phyloP scores from a whole-genome alignment of 2,797 vertebrate genomes.

The Lagodon rhomboides region DNA sequence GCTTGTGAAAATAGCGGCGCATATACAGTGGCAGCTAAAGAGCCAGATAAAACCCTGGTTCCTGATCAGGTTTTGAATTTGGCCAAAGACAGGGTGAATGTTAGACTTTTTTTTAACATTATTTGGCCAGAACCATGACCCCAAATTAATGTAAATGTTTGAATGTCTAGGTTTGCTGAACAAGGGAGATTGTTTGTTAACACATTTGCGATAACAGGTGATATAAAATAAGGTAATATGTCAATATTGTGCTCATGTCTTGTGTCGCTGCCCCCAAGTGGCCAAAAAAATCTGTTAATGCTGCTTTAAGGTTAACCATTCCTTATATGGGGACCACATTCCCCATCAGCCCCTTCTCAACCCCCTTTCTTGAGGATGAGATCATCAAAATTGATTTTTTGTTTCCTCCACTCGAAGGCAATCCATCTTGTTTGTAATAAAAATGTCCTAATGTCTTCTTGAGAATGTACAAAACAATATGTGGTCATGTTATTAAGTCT shows the following conservation, averaged over 20 bases:
- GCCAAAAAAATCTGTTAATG: background rate
- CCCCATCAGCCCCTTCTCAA: background rate
- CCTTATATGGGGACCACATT: slow-evolving; percentile 5
- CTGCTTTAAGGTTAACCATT: background rate
- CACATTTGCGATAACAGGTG: no score
- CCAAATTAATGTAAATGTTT: no score
- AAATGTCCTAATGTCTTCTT: background rate
- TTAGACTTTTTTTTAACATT: background rate
- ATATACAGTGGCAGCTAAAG: background rate
- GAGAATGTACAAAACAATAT: background rate
- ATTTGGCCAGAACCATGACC: background rate
- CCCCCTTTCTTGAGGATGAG: no score
- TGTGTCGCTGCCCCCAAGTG: background rate
- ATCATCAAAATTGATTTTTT: no score
- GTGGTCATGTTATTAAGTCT: background rate
- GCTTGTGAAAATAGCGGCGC: no score
- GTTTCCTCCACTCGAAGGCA: background rate
- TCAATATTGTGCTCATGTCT: background rate
- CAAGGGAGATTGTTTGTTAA: no score
- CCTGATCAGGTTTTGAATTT: background rate
- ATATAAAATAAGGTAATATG: background rate
- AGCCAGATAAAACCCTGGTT: background rate
- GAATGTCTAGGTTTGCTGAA: no score
- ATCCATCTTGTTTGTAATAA: background rate
- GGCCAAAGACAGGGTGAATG: background rate